Evolutionary conservation across 2,888 invertebrate species (phyloP).

Genomic region (Latheticus oryzae): DNA sequence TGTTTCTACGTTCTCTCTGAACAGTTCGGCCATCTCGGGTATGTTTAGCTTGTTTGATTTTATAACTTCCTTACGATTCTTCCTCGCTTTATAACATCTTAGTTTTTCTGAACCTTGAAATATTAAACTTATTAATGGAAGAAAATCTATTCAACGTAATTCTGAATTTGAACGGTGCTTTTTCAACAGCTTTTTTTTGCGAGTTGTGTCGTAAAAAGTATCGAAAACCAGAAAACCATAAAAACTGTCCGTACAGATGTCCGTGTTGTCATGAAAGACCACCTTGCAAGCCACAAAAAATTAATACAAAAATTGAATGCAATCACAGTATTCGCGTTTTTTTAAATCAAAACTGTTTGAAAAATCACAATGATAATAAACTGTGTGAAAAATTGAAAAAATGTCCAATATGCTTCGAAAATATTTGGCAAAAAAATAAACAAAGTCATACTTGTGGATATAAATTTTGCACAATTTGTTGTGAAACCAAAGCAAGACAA

Average conservation of each 20-base stretch:
- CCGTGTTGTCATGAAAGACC: conserved; percentile 27
- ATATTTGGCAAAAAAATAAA: conserved; percentile 18
- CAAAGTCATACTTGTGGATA: conserved; percentile 1
- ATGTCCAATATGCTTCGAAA: conserved; percentile 24
- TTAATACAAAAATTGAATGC: conserved; percentile 3
- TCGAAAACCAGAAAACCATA: conserved; percentile 1
- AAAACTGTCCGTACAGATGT: conserved; percentile 31
- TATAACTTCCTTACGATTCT: too few species aligned
- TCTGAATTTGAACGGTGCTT: too few species aligned
- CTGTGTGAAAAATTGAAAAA: conserved; percentile 18
- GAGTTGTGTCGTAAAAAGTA: conserved; percentile 22
- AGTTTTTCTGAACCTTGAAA: too few species aligned
- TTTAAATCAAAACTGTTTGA: conserved; percentile 12
- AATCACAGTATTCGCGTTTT: conserved; percentile 27
- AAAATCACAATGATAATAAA: conserved; percentile 17
- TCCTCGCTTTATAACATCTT: too few species aligned
- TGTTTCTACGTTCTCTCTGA: too few species aligned
- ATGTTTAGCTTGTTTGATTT: too few species aligned
- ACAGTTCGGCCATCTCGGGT: too few species aligned
- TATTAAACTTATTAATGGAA: too few species aligned
- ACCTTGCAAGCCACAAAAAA: conserved; percentile 23
- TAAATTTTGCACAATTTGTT: conserved; percentile 1
- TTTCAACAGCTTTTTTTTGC: conserved; percentile 29
- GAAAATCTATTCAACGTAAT: conserved; percentile 35
- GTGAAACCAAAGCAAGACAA: conserved; percentile 2